Evolutionary conservation across 2,113 vertebrate genomes (phyloP).

Genomic region (Hippocampus comes): DNA sequence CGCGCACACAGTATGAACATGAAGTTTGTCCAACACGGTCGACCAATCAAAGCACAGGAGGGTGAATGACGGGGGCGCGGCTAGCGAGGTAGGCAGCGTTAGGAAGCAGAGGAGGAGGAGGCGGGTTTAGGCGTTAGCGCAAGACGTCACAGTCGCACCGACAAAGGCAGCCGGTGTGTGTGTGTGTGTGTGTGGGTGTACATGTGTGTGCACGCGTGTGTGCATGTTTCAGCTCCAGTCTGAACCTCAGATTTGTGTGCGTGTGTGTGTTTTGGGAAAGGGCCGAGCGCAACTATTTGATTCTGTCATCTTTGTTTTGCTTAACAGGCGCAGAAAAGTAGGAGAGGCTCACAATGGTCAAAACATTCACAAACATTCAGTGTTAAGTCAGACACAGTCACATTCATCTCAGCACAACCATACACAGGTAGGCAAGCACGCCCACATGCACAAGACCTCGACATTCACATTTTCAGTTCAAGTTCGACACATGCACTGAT

Average conservation of each 20-base stretch:
- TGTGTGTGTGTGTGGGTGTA: constrained; percentile 24
- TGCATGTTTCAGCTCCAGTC: constrained; percentile 51
- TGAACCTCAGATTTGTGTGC: constrained; percentile 49
- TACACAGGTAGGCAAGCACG: constrained; percentile 1
- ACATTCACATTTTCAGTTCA: not conserved
- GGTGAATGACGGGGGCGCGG: not conserved
- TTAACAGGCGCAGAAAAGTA: not conserved
- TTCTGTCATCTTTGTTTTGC: not conserved
- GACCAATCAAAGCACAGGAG: not conserved
- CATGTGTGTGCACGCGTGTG: constrained; percentile 2
- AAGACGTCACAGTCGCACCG: not conserved
- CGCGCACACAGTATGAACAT: not conserved
- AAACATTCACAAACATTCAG: not conserved
- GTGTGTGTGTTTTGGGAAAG: constrained; percentile 20
- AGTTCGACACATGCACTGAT: not conserved
- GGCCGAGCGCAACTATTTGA: not conserved
- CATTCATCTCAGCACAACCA: not conserved
- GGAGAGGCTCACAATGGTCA: not conserved
- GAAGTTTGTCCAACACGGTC: not conserved
- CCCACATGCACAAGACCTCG: constrained; percentile 5
- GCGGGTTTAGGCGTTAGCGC: constrained; percentile 49
- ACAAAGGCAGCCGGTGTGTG: not conserved
- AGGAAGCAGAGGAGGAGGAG: not conserved
- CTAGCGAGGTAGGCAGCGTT: constrained; percentile 53
- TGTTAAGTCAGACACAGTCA: not conserved